Conservation (phyloP, 2,797 vertebrate species). For the Myotis daubentonii region DNA sequence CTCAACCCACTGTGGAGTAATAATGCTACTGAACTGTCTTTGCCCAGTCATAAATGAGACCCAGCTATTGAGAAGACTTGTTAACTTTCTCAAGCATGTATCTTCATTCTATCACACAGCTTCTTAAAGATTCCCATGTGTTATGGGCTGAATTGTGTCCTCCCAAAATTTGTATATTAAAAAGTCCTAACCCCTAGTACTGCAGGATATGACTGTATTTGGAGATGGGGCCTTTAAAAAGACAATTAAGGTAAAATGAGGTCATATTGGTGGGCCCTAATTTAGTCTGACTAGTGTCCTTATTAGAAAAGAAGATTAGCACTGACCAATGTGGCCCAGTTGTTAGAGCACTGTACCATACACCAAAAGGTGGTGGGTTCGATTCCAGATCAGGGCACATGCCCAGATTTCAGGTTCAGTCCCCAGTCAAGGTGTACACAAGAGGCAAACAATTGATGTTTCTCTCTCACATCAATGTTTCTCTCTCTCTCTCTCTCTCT, state of each 20-base stretch:
- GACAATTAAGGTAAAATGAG: not conserved
- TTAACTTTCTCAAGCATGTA: not conserved
- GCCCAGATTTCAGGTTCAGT: not conserved
- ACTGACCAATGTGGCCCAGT: not conserved
- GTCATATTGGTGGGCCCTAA: not conserved
- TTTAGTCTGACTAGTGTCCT: not conserved
- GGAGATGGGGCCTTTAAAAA: not conserved
- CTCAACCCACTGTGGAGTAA: conserved; percentile 54
- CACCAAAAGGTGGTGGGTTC: not conserved
- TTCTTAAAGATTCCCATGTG: not conserved
- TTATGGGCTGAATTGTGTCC: not conserved
- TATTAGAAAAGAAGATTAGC: not conserved
- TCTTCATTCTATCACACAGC: not conserved
- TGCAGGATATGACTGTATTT: not conserved
- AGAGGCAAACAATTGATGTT: not conserved
- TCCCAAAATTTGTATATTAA: not conserved
- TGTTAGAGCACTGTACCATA: not conserved
- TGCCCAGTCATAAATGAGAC: conserved; percentile 6
- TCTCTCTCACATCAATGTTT: too few species aligned
- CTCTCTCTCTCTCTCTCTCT: too few species aligned
- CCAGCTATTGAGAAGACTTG: not conserved
- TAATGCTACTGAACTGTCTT: fast-evolving
- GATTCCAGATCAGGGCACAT: not conserved
- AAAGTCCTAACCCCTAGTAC: not conserved
- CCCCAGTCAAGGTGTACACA: not conserved